Percentiles rank a stretch among this genome's conserved stretches.
These are phyloP conservation scores for Lottia scabra DNA, from an alignment of 2,888 invertebrate genomes.

Conservation along the genomic window DNA sequence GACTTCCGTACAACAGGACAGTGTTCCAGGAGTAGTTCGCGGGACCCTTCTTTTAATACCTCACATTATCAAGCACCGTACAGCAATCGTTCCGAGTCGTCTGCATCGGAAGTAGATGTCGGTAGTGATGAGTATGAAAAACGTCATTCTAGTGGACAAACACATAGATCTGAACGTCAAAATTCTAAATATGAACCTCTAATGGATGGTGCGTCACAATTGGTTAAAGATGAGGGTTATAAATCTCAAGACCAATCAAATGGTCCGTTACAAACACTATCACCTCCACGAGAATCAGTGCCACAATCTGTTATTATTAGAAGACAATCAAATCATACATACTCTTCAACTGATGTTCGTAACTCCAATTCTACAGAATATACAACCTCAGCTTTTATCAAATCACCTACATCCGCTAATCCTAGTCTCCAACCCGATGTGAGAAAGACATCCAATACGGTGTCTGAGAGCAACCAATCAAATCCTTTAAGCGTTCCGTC, in stretches of 20 bases:
- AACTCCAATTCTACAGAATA: conserved; percentile 9
- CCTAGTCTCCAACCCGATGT: conserved; percentile 12
- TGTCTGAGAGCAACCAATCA: conserved; percentile 22
- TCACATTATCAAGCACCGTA: conserved; percentile 53
- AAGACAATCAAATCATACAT: conserved; percentile 37
- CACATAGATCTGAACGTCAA: conserved; percentile 21
- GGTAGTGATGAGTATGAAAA: conserved; percentile 56
- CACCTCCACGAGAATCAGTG: conserved; percentile 41
- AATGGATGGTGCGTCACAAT: conserved; percentile 28
- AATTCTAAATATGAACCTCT: conserved; percentile 31
- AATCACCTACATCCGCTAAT: conserved; percentile 14
- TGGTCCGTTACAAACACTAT: conserved; percentile 26
- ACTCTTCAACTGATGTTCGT: conserved; percentile 14
- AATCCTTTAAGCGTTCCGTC: conserved; percentile 10
- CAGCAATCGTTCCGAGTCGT: conserved; percentile 67
- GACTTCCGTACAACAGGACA: conserved; percentile 43
- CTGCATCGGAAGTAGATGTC: conserved; percentile 67
- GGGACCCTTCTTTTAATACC: conserved; percentile 48
- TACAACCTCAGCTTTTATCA: conserved; percentile 13
- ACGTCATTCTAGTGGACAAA: conserved; percentile 26
- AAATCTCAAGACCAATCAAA: conserved; percentile 33
- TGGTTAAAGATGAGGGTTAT: conserved; percentile 35
- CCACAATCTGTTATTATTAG: conserved; percentile 64
- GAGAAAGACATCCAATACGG: conserved; percentile 13
- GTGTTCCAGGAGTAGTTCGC: conserved; percentile 57